These are phyloP conservation scores for Isoperla grammatica DNA, from an alignment of 2,888 invertebrate genomes.

Conservation along the genomic window DNA sequence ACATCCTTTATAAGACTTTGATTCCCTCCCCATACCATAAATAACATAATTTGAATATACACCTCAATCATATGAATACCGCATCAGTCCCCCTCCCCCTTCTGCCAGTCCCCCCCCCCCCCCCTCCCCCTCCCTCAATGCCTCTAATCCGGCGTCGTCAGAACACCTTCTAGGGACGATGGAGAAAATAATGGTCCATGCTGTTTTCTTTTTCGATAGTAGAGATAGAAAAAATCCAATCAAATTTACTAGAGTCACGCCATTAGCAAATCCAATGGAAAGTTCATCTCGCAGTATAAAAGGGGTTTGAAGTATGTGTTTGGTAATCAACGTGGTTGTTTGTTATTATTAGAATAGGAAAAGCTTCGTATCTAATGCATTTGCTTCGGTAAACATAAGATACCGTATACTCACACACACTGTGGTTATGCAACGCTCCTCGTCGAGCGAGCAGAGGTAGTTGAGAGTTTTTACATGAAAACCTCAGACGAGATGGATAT, in stretches of 20 bases:
- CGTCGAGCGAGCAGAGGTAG: not conserved
- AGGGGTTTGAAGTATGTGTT: slow-evolving; percentile 3
- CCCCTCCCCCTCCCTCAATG: not conserved
- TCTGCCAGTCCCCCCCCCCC: not conserved
- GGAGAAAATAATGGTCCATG: not conserved
- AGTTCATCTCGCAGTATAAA: not conserved
- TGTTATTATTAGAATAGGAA: not conserved
- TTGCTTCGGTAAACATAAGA: slow-evolving; percentile 20
- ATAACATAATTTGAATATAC: slow-evolving; percentile 11
- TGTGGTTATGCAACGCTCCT: slow-evolving; percentile 37
- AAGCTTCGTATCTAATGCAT: slow-evolving; percentile 1
- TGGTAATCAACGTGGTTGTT: not conserved
- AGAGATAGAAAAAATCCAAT: slow-evolving; percentile 5
- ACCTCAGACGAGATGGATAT: not conserved
- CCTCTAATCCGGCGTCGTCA: not conserved
- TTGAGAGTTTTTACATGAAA: not conserved
- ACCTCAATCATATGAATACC: slow-evolving; percentile 1
- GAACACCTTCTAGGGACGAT: not conserved
- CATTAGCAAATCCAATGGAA: slow-evolving; percentile 11
- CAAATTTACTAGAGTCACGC: slow-evolving; percentile 13
- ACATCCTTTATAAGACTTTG: slow-evolving; percentile 5
- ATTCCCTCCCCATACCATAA: not conserved
- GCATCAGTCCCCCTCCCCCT: not conserved
- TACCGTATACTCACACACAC: slow-evolving; percentile 45
- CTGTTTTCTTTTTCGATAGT: not conserved